These are phyloP conservation scores for Holacanthella duospinosa DNA, from an alignment of 2,888 invertebrate species.

Conservation along the genomic window DNA sequence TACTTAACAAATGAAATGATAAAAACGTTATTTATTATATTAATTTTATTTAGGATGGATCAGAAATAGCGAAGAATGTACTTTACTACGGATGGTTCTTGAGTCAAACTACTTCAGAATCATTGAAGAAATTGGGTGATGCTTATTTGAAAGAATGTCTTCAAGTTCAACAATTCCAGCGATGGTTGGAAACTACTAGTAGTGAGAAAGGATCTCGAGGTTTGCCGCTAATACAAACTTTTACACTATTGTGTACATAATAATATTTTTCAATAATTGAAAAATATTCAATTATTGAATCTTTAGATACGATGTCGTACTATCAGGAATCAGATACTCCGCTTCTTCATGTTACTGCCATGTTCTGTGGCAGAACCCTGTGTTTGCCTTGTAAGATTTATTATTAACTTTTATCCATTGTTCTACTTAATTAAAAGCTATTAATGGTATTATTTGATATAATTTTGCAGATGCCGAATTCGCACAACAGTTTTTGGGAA, in stretches of 20 bases:
- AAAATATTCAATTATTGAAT: too few species aligned
- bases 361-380: conserved; percentile 21
- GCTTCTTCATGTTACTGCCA: conserved; percentile 26
- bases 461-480: conserved; percentile 12
- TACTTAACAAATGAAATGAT: too few species aligned
- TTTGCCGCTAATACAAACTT: conserved; percentile 4
- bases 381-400: not conserved
- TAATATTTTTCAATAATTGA: not conserved
- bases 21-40: too few species aligned
- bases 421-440: not conserved
- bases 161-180: not conserved
- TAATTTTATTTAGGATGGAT: not conserved
- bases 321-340: not conserved
- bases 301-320: too few species aligned
- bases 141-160: conserved; percentile 16
- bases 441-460: not conserved
- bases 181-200: not conserved
- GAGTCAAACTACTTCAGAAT: conserved; percentile 19
- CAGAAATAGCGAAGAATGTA: not conserved
- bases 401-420: too few species aligned
- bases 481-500: conserved; percentile 16
- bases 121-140: conserved; percentile 18
- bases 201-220: not conserved
- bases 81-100: conserved; percentile 33
- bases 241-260: too few species aligned